Base-by-base conservation (phyloP, 2,113 vertebrate species). In the Sceloporus undulatus region DNA sequence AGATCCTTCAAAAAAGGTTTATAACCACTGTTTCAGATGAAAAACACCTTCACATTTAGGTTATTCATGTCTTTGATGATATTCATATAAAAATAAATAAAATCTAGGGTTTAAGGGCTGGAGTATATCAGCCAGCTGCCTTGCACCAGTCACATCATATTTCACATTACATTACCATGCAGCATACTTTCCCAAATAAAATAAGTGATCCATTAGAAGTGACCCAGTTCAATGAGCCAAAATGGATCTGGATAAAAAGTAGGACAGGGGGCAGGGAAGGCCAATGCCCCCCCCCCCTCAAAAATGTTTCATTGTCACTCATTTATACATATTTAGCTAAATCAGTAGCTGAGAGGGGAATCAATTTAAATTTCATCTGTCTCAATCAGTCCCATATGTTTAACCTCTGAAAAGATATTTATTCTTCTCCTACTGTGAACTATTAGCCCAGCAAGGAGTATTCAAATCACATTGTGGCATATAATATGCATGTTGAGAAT, bases 341-440 rank as follows among this genome's bases (percentile, higher is more conserved):
- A 65, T 34, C 71, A n/a, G 1, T 54, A 34, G 81, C 87, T 52
- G 85, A 89, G 87, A 88, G 87, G 87, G 21, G 81, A 81, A 82
- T 80, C 79, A 5, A 0, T 71, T 85, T 42, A 0, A 1, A 76
- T 92, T 87, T 82, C 6, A 89, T 25, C 88, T 68, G 1, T 0
- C 85, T 94, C 48, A 89, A 84, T 76, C 38, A 62, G 34, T 66
- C 3, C 8, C 7, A 77, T 85, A 40, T 16, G 40, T 4, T 56
- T 54, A 34, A 85, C 82, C 88, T 85, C 56, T 40, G 1, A 52
- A 0, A 85, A 3, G 0, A 80, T 40, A 0, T 52, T 84, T 0
- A 68, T 71, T 48, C 89, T 29, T 86, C 86, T 89, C 80, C 85
- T 85, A 88, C 86, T 74, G 65, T 42, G 73, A 80, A 59, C 77